A percentile compares a stretch with the other conserved stretches of the same genome.
Evolutionary conservation across 2,888 invertebrate genomes (phyloP).

Genomic region (Ctena decussata): DNA sequence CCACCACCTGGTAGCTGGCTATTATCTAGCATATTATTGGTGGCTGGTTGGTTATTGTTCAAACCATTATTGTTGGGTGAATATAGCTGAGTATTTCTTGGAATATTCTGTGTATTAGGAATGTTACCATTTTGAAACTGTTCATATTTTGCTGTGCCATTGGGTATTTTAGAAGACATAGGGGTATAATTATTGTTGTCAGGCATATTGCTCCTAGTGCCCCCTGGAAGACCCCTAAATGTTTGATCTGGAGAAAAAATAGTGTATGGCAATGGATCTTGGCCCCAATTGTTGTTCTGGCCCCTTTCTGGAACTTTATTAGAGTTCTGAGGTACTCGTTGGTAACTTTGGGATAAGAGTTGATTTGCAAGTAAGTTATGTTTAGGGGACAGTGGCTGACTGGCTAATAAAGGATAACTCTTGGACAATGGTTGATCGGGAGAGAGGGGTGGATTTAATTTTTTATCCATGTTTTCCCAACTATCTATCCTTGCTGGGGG

Average conservation of each 20-base stretch:
- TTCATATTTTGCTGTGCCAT: background rate
- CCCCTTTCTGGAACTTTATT: background rate
- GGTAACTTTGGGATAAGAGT: background rate
- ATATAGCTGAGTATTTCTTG: background rate
- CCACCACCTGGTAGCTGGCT: constrained; percentile 17
- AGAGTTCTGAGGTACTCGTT: background rate
- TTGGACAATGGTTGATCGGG: constrained; percentile 1
- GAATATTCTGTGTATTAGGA: constrained; percentile 29
- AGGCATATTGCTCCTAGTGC: background rate
- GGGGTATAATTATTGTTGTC: background rate
- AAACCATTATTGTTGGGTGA: background rate
- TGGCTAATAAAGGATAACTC: background rate
- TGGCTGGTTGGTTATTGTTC: background rate
- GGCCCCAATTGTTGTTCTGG: background rate
- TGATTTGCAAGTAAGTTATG: background rate
- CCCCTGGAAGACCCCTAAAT: background rate
- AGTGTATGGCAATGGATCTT: background rate
- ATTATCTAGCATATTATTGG: background rate
- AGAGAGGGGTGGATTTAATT: background rate
- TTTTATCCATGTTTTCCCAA: constrained; percentile 63
- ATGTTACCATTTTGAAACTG: constrained; percentile 43
- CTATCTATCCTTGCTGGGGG: constrained; percentile 65
- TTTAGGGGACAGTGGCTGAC: background rate
- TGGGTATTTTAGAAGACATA: background rate
- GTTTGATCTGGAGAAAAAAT: background rate